phyloP scores from a whole-genome alignment of 2,888 invertebrate genomes.

The Galeopsomyia nigrocyanea region DNA sequence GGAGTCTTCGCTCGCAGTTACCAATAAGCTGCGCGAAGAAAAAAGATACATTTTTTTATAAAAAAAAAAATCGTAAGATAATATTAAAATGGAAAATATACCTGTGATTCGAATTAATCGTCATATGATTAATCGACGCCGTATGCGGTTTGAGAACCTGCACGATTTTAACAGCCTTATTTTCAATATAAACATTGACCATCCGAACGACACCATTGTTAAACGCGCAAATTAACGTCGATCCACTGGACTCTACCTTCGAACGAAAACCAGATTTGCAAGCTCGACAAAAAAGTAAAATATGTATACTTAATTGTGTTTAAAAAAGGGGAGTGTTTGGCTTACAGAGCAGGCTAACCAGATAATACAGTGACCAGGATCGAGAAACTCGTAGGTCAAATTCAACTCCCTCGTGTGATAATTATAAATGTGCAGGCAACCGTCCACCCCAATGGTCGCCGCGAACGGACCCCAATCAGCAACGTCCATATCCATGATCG shows the following conservation, averaged over 20 bases:
- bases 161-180: conserved; percentile 55
- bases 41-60: conserved; percentile 1
- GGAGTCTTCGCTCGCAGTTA: conserved; percentile 78
- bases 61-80: no score
- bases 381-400: conserved; percentile 75
- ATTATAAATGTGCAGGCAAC: conserved; percentile 81
- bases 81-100: conserved; percentile 39
- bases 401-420: conserved; percentile 75
- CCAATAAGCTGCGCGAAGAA: conserved; percentile 70
- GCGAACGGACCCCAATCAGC: conserved; percentile 80
- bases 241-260: conserved; percentile 69
- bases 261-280: background rate
- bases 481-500: conserved; percentile 77
- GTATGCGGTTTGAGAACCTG: conserved; percentile 76
- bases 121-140: conserved; percentile 74
- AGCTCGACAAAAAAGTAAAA: background rate
- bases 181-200: conserved; percentile 55
- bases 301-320: conserved; percentile 52
- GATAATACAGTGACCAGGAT: conserved; percentile 71
- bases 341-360: conserved; percentile 81
- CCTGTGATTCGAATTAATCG: conserved; percentile 71
- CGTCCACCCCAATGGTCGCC: conserved; percentile 81
- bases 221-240: conserved; percentile 78
- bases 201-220: conserved; percentile 80
- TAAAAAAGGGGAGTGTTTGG: conserved; percentile 42